phyloP scores from a whole-genome alignment of 1,140 invertebrate species.

The Drosophila sp. region DNA sequence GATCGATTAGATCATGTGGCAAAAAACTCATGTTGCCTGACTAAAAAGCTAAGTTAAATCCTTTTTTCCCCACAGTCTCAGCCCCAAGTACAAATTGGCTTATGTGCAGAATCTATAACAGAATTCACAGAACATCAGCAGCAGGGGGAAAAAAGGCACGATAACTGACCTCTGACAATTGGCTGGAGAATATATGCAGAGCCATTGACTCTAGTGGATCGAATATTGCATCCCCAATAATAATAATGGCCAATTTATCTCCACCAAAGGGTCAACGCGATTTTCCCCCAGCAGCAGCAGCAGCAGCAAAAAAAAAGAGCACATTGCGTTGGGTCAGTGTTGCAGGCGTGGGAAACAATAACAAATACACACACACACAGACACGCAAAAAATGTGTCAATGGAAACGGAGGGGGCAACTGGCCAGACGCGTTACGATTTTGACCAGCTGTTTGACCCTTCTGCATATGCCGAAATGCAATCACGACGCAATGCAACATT shows the following conservation, averaged over 20 bases:
- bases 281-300: not conserved
- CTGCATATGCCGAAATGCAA: slow-evolving; percentile 58
- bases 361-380: slow-evolving; percentile 13
- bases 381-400: slow-evolving; percentile 64
- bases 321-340: slow-evolving; percentile 56
- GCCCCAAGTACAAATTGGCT: too few relatives aligned
- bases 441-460: slow-evolving; percentile 24
- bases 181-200: too few relatives aligned
- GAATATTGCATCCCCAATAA: not conserved
- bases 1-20: too few relatives aligned
- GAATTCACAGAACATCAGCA: too few relatives aligned
- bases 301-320: not conserved
- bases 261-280: too few relatives aligned
- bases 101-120: too few relatives aligned
- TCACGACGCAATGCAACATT: slow-evolving; percentile 51
- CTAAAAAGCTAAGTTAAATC: too few relatives aligned
- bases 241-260: slow-evolving; percentile 2
- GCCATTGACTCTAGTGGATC: not conserved
- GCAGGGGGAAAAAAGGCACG: not conserved
- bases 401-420: slow-evolving; percentile 46
- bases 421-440: slow-evolving; percentile 46
- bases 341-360: slow-evolving; percentile 52
- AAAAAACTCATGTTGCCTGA: too few relatives aligned
- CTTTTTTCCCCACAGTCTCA: too few relatives aligned
- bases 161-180: slow-evolving; percentile 5